A percentile compares a stretch with the other conserved stretches of the same genome.
Evolutionary conservation across 2,797 vertebrate species (phyloP).

Genomic region (Platalea minor): DNA sequence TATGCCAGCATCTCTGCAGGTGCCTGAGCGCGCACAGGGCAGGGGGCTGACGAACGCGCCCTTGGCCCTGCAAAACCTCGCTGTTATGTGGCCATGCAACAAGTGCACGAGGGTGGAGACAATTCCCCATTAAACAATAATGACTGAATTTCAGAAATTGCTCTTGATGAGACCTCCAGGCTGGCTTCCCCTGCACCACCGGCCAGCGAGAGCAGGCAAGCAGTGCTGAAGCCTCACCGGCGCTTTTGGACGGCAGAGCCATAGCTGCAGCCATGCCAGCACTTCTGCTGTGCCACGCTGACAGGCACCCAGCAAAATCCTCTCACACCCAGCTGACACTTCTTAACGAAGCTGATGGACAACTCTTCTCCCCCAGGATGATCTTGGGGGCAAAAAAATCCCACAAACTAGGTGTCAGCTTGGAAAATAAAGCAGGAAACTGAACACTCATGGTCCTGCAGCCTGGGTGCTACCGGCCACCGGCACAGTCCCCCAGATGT

Average conservation of each 20-base stretch:
- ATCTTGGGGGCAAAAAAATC: fast-evolving
- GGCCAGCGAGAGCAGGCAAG: neutral
- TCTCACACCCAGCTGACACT: neutral
- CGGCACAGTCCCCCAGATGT: neutral
- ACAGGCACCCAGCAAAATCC: neutral
- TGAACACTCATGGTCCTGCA: fast-evolving
- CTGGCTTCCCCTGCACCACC: neutral
- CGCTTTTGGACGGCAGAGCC: neutral
- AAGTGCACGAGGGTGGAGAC: neutral
- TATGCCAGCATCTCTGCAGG: fast-evolving
- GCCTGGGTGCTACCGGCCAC: neutral
- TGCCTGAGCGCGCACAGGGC: neutral
- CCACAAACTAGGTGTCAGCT: neutral
- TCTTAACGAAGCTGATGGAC: neutral
- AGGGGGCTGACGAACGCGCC: fast-evolving
- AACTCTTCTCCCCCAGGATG: neutral
- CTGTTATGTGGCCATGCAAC: neutral
- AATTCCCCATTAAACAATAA: neutral
- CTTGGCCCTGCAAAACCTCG: neutral
- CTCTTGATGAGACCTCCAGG: neutral
- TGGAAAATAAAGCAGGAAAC: neutral
- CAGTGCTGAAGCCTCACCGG: neutral
- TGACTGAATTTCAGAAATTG: neutral
- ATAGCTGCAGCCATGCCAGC: neutral
- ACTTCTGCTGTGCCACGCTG: neutral